Conservation (phyloP, 2,113 vertebrate species). For the Microcebus lehilahytsara region DNA sequence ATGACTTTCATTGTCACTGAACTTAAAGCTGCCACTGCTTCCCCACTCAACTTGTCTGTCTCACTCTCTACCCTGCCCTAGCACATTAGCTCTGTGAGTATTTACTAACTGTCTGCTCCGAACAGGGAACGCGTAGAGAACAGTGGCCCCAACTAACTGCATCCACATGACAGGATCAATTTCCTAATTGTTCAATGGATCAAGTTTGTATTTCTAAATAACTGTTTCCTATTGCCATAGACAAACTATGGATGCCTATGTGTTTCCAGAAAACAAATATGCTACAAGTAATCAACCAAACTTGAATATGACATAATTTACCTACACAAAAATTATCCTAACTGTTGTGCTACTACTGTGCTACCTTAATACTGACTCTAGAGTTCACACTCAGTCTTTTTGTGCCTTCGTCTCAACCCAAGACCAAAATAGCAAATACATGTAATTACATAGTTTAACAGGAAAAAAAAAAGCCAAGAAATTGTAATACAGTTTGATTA, state of each 20-base stretch:
- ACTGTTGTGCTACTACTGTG: not conserved
- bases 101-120: not conserved
- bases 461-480: not conserved
- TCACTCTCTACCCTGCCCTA: not conserved
- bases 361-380: not conserved
- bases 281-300: not conserved
- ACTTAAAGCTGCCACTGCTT: not conserved
- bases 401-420: not conserved
- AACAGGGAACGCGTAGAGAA: not conserved
- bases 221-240: not conserved
- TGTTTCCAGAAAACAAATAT: not conserved
- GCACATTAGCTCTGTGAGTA: not conserved
- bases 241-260: not conserved
- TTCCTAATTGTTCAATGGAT: not conserved
- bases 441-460: not conserved
- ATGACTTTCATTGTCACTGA: not conserved
- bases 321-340: not conserved
- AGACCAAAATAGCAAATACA: constrained; percentile 39
- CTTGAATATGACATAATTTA: not conserved
- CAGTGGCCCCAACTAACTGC: not conserved
- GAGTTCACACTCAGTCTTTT: not conserved
- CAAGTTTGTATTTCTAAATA: not conserved
- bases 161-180: not conserved
- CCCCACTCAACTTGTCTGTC: not conserved
- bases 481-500: not conserved